These are phyloP conservation scores for Kuschelorhynchus macadamiae DNA, from an alignment of 2,888 invertebrate species.

Conservation along the genomic window DNA sequence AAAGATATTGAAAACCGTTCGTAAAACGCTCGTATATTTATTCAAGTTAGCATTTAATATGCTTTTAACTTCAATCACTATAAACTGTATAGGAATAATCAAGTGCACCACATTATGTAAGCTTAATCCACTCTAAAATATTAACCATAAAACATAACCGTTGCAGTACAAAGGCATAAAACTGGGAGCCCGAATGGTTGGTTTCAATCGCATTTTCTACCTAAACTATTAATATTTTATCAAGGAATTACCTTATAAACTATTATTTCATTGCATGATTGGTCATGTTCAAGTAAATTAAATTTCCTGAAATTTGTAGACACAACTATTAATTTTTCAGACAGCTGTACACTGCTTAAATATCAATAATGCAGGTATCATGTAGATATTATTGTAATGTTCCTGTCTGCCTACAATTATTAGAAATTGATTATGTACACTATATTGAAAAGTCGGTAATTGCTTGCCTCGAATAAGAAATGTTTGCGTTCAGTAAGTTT, in stretches of 20 bases:
- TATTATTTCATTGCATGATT: conserved; percentile 56
- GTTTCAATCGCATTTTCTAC: conserved; percentile 5
- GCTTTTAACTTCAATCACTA: too few species aligned
- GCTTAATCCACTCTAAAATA: neutral
- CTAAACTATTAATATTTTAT: conserved; percentile 52
- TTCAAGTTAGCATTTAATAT: too few species aligned
- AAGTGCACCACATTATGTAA: too few species aligned
- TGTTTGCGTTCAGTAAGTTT: too few species aligned
- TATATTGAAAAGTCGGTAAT: too few species aligned
- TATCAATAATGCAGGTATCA: conserved; percentile 3
- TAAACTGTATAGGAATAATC: too few species aligned
- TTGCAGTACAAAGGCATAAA: neutral
- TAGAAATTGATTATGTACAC: too few species aligned
- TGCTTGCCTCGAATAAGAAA: too few species aligned
- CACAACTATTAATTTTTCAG: conserved; percentile 32
- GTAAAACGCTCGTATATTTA: too few species aligned
- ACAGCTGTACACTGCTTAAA: neutral
- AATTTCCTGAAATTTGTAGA: conserved; percentile 53
- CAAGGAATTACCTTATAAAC: conserved; percentile 52
- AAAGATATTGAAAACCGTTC: too few species aligned
- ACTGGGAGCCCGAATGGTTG: neutral
- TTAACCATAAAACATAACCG: neutral
- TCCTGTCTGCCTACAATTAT: too few species aligned
- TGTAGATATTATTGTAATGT: neutral
- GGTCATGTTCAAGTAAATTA: conserved; percentile 56